Evolutionary conservation across 2,113 vertebrate species (phyloP).

Genomic region (Cottus gobio): DNA sequence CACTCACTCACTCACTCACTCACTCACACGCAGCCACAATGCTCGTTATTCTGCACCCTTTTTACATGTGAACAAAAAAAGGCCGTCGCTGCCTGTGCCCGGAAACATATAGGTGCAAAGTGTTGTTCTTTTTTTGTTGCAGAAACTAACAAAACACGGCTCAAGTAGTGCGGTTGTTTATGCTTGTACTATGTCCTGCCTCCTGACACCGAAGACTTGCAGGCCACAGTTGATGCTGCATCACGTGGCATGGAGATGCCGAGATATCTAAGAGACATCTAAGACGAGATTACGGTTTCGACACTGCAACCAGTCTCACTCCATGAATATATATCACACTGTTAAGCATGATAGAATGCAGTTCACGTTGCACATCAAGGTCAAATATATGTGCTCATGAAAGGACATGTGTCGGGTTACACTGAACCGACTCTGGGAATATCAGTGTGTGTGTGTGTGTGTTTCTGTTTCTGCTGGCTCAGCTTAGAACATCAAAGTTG

Average conservation of each 20-base stretch:
- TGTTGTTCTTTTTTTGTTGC: neutral
- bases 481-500: no score
- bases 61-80: constrained; percentile 38
- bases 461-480: no score
- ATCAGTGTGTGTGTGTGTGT: constrained; percentile 20
- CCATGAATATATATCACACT: neutral
- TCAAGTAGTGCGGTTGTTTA: neutral
- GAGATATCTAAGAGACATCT: constrained; percentile 3
- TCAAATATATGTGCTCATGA: constrained; percentile 19
- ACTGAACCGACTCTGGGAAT: constrained; percentile 68
- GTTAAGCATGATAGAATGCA: constrained; percentile 10
- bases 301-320: neutral
- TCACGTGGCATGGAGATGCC: neutral
- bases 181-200: neutral
- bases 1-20: neutral
- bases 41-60: constrained; percentile 21
- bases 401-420: constrained; percentile 50
- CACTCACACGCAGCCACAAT: constrained; percentile 6
- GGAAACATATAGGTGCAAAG: neutral
- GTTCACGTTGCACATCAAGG: constrained; percentile 33
- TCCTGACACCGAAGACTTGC: constrained; percentile 2
- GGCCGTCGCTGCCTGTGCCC: neutral
- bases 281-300: constrained; percentile 25
- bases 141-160: constrained; percentile 32
- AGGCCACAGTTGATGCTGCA: constrained; percentile 23